Evolutionary conservation across 2,113 vertebrate species (phyloP).

Genomic region (Takifugu flavidus): DNA sequence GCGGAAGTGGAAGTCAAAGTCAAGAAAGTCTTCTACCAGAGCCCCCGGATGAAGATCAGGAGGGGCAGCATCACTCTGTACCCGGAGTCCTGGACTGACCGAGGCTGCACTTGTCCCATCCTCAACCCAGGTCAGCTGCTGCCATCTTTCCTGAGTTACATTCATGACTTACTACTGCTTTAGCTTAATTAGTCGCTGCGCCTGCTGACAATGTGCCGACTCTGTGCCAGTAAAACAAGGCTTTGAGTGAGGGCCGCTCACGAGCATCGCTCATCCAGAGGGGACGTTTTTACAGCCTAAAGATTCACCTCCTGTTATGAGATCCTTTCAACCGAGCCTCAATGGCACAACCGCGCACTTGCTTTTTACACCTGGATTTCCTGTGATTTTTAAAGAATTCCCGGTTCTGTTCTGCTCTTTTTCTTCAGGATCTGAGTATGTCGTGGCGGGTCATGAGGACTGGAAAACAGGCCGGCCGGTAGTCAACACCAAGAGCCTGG

Average conservation of each 20-base stretch:
- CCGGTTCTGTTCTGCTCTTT: background rate
- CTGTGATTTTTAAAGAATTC: background rate
- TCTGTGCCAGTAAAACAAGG: constrained; percentile 29
- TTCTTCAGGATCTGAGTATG: constrained; percentile 78
- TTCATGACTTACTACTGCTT: constrained; percentile 14
- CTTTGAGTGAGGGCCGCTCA: constrained; percentile 28
- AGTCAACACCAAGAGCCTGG: constrained; percentile 93
- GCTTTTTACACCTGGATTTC: no score
- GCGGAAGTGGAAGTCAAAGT: constrained; percentile 94
- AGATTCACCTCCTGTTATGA: constrained; percentile 31
- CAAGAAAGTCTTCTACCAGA: constrained; percentile 86
- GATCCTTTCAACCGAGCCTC: constrained; percentile 13
- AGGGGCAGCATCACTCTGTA: constrained; percentile 81
- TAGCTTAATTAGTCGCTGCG: constrained; percentile 20
- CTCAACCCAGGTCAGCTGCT: constrained; percentile 86
- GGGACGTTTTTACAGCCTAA: constrained; percentile 37
- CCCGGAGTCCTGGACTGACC: constrained; percentile 91
- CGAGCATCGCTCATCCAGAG: constrained; percentile 30
- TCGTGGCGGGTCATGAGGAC: constrained; percentile 88
- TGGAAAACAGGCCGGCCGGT: constrained; percentile 78
- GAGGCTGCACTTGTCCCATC: constrained; percentile 92
- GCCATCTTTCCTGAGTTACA: background rate
- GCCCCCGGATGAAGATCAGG: constrained; percentile 81
- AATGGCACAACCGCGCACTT: no score
- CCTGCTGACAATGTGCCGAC: constrained; percentile 13